A percentile compares a stretch with the other conserved stretches of the same genome.
Evolutionary conservation across 2,113 vertebrate genomes (phyloP).

Genomic region (Calonectris borealis): DNA sequence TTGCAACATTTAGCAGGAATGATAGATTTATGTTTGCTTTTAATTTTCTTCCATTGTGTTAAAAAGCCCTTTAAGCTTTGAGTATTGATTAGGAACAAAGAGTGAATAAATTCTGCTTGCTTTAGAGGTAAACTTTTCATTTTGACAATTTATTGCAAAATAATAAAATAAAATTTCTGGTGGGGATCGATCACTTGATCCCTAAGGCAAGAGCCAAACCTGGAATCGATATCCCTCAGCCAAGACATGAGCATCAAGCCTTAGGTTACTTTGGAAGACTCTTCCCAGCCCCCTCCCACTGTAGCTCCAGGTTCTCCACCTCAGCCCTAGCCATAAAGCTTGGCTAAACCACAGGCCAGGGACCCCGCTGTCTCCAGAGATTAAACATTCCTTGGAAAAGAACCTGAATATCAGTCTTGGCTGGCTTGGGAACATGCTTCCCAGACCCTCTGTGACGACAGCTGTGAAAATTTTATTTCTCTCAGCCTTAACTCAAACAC

Average conservation of each 20-base stretch:
- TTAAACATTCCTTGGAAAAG: neutral
- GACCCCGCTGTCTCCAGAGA: neutral
- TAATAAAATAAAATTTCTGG: neutral
- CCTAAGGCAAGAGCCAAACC: neutral
- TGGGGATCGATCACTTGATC: rapidly evolving
- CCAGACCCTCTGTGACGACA: rapidly evolving
- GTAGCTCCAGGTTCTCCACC: neutral
- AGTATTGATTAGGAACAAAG: slow-evolving; percentile 35
- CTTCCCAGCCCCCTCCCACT: rapidly evolving
- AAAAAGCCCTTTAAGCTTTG: slow-evolving; percentile 41
- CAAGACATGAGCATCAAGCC: neutral
- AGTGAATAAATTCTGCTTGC: neutral
- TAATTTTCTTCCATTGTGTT: slow-evolving; percentile 44
- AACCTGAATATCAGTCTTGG: neutral
- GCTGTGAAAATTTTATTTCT: neutral
- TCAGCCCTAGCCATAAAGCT: neutral
- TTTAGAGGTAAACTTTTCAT: slow-evolving; percentile 12
- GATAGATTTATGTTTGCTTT: slow-evolving; percentile 59
- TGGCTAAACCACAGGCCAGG: neutral
- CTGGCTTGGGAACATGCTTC: neutral
- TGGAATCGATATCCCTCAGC: neutral
- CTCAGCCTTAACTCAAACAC: neutral
- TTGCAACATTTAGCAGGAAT: slow-evolving; percentile 29
- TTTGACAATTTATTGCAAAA: neutral
- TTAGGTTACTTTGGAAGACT: neutral